phyloP scores from a whole-genome alignment of 2,797 vertebrate species.

The Synanceia verrucosa region DNA sequence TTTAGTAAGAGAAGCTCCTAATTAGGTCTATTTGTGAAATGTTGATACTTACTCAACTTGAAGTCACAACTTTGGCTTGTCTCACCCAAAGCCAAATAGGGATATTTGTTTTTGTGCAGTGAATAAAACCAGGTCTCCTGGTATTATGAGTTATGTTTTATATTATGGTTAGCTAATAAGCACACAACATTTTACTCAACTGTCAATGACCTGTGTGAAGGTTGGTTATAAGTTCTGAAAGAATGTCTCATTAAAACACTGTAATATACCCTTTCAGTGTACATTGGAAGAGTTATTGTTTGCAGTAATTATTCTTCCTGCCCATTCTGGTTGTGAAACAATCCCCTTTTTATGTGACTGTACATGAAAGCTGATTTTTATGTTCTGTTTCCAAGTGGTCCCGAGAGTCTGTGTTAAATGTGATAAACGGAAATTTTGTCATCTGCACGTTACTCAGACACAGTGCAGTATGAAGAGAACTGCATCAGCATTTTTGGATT shows the following conservation, averaged over 20 bases:
- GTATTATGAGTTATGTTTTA: neutral
- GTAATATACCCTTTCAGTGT: neutral
- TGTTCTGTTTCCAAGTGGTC: neutral
- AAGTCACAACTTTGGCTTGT: slow-evolving; percentile 16
- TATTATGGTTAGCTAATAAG: neutral
- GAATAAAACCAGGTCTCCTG: neutral
- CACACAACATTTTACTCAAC: neutral
- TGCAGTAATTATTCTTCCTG: neutral
- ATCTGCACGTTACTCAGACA: neutral
- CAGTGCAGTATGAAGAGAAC: neutral
- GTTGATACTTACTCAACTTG: slow-evolving; percentile 32
- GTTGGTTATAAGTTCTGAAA: neutral
- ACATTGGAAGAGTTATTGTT: neutral
- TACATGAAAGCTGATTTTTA: neutral
- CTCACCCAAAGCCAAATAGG: neutral
- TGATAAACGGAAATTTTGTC: neutral
- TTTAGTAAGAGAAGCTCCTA: slow-evolving; percentile 36
- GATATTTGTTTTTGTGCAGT: neutral
- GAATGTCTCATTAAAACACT: neutral
- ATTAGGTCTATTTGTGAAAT: slow-evolving; percentile 49
- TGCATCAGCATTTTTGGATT: neutral
- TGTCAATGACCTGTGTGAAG: neutral
- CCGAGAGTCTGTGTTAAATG: neutral
- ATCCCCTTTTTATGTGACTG: neutral
- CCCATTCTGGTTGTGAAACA: neutral